Percentiles rank a stretch among this genome's conserved stretches.
Conservation (phyloP, 2,113 vertebrate species). For the Ctenomys sociabilis region DNA sequence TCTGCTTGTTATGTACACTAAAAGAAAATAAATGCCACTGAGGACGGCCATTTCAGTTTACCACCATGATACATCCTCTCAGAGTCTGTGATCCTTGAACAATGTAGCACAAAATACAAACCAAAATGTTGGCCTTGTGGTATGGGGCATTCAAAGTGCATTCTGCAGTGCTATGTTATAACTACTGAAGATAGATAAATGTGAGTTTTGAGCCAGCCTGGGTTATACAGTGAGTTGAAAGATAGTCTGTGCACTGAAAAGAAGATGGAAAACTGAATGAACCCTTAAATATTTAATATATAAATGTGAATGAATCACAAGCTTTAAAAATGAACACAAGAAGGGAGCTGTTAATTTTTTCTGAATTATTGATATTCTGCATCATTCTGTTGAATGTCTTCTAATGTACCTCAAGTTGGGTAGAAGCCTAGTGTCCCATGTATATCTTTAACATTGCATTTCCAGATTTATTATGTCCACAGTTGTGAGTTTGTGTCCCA, state of each 20-base stretch:
- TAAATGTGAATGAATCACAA: too few relatives aligned
- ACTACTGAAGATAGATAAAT: background rate
- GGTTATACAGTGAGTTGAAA: background rate
- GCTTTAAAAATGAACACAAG: background rate
- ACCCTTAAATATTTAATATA: background rate
- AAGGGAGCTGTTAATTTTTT: background rate
- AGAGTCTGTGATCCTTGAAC: background rate
- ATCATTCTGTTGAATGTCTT: background rate
- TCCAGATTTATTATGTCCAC: background rate
- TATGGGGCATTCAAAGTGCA: background rate
- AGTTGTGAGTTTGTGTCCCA: background rate
- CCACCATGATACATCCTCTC: background rate
- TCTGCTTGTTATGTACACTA: constrained; percentile 7
- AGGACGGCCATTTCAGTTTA: background rate
- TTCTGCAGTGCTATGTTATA: background rate
- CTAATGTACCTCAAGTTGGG: background rate
- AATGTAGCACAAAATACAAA: background rate
- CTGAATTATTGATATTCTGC: background rate
- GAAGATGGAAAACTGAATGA: background rate
- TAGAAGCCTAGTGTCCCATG: background rate
- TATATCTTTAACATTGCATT: rapidly evolving
- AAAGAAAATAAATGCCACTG: background rate
- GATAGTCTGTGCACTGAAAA: background rate
- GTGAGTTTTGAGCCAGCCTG: background rate
- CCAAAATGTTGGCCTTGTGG: background rate